Conservation (phyloP, 2,888 invertebrate genomes). For the Empis livida region DNA sequence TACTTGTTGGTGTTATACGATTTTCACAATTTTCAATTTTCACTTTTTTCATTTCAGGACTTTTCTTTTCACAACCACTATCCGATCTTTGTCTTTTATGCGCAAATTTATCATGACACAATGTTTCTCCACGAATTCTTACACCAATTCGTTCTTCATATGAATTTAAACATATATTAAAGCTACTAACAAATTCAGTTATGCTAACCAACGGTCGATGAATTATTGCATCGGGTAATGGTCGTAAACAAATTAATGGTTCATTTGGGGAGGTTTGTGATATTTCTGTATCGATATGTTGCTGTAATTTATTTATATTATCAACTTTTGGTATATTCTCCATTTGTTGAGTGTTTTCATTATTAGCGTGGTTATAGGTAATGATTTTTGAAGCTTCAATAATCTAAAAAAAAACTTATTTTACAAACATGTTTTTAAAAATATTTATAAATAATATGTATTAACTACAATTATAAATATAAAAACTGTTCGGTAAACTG, state of each 20-base stretch:
- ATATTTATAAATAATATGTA: too few species aligned
- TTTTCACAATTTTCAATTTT: conserved; percentile 18
- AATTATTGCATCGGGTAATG: conserved; percentile 48
- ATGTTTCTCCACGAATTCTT: conserved; percentile 37
- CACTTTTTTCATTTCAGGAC: conserved; percentile 38
- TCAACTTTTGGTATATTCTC: too few species aligned
- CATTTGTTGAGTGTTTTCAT: too few species aligned
- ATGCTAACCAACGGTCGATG: conserved; percentile 60
- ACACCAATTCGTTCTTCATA: conserved; percentile 59
- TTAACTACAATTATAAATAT: too few species aligned
- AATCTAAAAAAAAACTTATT: not conserved
- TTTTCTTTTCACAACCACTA: conserved; percentile 43
- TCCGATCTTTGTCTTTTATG: conserved; percentile 43
- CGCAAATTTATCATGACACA: conserved; percentile 23
- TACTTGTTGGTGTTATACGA: not conserved
- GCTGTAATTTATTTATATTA: too few species aligned
- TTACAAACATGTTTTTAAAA: too few species aligned
- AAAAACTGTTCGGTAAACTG: too few species aligned
- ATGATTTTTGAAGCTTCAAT: not conserved
- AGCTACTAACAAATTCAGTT: conserved; percentile 62
- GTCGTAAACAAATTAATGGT: conserved; percentile 32
- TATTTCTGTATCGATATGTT: conserved; percentile 1
- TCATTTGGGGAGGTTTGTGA: conserved; percentile 14
- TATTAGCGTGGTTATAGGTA: too few species aligned
- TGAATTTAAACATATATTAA: conserved; percentile 63